Evolutionary conservation across 2,113 vertebrate genomes (phyloP).

Genomic region (Dolichallabes microphthalmus): DNA sequence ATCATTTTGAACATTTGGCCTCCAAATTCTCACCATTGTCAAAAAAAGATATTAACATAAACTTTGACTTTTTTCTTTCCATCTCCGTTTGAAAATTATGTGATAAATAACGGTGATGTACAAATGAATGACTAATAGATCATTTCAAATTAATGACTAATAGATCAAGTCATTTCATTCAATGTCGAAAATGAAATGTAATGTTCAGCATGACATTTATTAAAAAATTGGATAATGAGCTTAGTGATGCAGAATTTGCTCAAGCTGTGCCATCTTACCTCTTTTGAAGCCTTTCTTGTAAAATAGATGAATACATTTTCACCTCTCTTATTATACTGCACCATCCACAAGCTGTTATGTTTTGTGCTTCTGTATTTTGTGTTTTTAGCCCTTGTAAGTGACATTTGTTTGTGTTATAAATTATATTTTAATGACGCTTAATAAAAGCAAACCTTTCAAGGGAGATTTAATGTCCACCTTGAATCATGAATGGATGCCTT

Average conservation of each 20-base stretch:
- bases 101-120: not conserved
- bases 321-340: not conserved
- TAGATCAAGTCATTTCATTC: not conserved
- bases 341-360: not conserved
- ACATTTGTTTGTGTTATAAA: constrained; percentile 21
- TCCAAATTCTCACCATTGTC: not conserved
- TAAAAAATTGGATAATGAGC: not conserved
- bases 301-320: not conserved
- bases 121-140: not conserved
- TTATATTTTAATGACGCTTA: constrained; percentile 23
- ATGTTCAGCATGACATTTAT: not conserved
- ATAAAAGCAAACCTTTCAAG: not conserved
- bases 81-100: not conserved
- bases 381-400: not conserved
- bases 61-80: not conserved
- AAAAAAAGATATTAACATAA: not conserved
- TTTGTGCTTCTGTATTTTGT: not conserved
- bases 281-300: not conserved
- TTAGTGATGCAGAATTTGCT: not conserved
- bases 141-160: not conserved
- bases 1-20: not conserved
- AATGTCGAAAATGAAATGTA: not conserved
- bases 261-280: not conserved
- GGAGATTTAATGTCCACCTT: constrained; percentile 2
- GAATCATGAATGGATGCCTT: constrained; percentile 2